Evolutionary conservation across 2,797 vertebrate genomes (phyloP).

Genomic region (Centroberyx gerrardi): DNA sequence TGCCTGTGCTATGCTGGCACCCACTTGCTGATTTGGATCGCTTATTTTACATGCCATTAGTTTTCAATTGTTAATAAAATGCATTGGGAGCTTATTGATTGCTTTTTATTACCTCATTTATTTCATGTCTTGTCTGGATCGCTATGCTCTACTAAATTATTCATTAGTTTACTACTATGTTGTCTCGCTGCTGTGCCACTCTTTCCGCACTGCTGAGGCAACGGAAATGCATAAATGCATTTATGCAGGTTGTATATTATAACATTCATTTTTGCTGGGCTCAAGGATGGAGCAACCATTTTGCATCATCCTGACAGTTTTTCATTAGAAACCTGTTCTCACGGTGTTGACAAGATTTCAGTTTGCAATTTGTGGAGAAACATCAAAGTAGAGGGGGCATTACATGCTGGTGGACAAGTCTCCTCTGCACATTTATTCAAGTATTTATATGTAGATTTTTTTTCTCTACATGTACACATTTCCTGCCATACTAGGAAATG

Average conservation of each 20-base stretch:
- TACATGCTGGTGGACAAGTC: constrained; percentile 4
- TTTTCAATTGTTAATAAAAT: constrained; percentile 54
- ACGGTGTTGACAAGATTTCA: constrained; percentile 1
- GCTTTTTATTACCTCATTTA: constrained; percentile 51
- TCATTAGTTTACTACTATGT: constrained; percentile 50
- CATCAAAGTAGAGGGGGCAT: not conserved
- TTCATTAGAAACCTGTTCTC: not conserved
- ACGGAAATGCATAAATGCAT: constrained; percentile 15
- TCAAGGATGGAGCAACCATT: constrained; percentile 3
- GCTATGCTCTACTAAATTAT: constrained; percentile 58
- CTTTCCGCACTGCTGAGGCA: constrained; percentile 15
- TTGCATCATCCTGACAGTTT: not conserved
- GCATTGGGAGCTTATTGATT: constrained; percentile 42
- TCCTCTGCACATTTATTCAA: not conserved
- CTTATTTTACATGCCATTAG: constrained; percentile 52
- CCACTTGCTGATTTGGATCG: constrained; percentile 34
- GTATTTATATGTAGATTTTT: not conserved
- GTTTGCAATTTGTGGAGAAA: constrained; percentile 15
- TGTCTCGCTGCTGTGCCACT: constrained; percentile 31
- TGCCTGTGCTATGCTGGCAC: not conserved
- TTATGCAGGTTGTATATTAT: constrained; percentile 15
- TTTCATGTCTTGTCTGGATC: constrained; percentile 50
- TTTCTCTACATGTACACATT: not conserved
- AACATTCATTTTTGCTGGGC: not conserved
- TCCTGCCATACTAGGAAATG: not conserved